Evolutionary conservation across 2,113 vertebrate species (phyloP).

Genomic region (Diglossa brunneiventris): DNA sequence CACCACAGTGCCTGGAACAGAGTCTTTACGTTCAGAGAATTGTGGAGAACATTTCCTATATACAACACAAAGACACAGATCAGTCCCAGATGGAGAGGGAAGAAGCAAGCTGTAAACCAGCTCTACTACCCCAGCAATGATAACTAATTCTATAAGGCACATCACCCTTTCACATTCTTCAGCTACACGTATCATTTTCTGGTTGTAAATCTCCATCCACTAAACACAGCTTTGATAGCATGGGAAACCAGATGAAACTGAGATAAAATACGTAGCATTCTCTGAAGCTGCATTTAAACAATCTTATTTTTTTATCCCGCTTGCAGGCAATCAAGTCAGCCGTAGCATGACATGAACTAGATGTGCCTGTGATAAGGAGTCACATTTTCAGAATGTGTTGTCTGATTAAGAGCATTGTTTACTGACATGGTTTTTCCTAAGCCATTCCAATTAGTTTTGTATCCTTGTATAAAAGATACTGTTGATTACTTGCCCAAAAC

Average conservation of each 20-base stretch:
- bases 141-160: constrained; percentile 43
- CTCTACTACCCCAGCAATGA: constrained; percentile 12
- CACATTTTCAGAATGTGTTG: background rate
- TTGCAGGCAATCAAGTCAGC: background rate
- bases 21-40: background rate
- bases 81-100: constrained; percentile 31
- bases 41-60: constrained; percentile 48
- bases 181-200: constrained; percentile 29
- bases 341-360: background rate
- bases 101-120: constrained; percentile 47
- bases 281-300: constrained; percentile 36
- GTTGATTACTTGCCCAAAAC: background rate
- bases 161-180: constrained; percentile 41
- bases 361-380: background rate
- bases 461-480: background rate
- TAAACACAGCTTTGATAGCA: constrained; percentile 52
- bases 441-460: background rate
- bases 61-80: background rate
- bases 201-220: constrained; percentile 41
- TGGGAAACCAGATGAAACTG: constrained; percentile 53
- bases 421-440: background rate
- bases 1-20: background rate
- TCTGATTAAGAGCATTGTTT: background rate
- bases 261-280: constrained; percentile 33
- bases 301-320: background rate